Base-by-base conservation (phyloP, 2,888 invertebrate species). In the Troides aeacus region DNA sequence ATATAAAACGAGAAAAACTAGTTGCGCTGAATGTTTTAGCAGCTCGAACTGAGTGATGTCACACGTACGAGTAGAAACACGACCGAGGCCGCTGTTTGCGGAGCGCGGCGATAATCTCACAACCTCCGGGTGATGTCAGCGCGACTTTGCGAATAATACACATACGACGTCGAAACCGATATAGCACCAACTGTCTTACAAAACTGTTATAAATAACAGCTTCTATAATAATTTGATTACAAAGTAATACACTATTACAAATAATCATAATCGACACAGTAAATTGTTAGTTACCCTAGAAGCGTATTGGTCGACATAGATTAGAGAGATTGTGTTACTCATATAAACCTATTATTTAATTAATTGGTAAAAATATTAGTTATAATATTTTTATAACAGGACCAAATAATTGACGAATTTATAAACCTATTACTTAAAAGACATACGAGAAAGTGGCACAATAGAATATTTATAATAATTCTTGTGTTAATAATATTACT, bases 61-160 rank as follows among this genome's bases (percentile, higher is more conserved):
- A 90, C 84, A 81, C 80, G 82, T 81, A 84, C 80, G 82, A 84
- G 79, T 84, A 85, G 80, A 82, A 84, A 83, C 85, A 84, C 79
- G 84, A 81, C 80, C 85, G 84, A 88, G 89, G 89, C 80, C 88
- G 78, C 74, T 79, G 79, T 80, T 83, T 81, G 84, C 81, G 74
- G 78, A 76, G 74, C 71, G 70, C 70, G 64, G 78, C 82, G 86
- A 84, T 90, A 85, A 89, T 89, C 90, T 85, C 84, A 76, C 81
- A 81, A 83, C 84, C 85, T 84, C 82, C 83, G 81, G 82, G 76
- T 89, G 89, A 90, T 86, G 88, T 89, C 87, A 90, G 82, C 80
- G 71, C 70, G 71, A 70, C 64, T 71, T 72, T 73, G 74, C 74
- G 75, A 78, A 81, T 80, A 81, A 30, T 50, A 50, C 15, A 62